Conservation (phyloP, 2,888 invertebrate genomes). For the Aethes cnicana region DNA sequence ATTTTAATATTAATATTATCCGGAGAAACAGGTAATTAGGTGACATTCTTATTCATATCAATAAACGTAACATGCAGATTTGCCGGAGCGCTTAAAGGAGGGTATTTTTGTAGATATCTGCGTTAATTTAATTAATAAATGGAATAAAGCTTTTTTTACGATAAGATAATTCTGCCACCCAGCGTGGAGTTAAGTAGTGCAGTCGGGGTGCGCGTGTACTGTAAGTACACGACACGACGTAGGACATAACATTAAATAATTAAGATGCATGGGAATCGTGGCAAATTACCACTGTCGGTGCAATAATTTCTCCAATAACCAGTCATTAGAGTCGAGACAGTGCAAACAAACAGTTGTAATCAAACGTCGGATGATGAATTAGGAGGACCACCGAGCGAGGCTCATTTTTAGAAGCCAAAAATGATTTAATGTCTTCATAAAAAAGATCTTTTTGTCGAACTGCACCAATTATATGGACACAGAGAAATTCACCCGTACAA, state of each 20-base stretch:
- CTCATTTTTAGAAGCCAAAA: slow-evolving; percentile 31
- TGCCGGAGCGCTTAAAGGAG: not conserved
- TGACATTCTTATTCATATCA: slow-evolving; percentile 25
- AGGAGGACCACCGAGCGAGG: slow-evolving; percentile 55
- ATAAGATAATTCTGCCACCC: slow-evolving; percentile 27
- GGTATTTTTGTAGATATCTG: not conserved
- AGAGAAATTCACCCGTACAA: not conserved
- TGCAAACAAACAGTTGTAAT: slow-evolving; percentile 67
- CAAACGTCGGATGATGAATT: slow-evolving; percentile 60
- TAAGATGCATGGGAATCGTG: slow-evolving; percentile 47
- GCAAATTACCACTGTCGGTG: slow-evolving; percentile 62
- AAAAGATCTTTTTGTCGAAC: slow-evolving; percentile 27
- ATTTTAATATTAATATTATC: slow-evolving; percentile 58
- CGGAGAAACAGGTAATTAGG: slow-evolving; percentile 36
- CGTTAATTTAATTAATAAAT: slow-evolving; percentile 20
- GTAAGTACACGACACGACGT: no score
- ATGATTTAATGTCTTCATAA: slow-evolving; percentile 36
- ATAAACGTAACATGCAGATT: slow-evolving; percentile 14
- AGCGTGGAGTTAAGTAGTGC: slow-evolving; percentile 37
- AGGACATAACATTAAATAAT: slow-evolving; percentile 34
- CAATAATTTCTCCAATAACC: slow-evolving; percentile 66
- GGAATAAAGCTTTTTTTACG: slow-evolving; percentile 1
- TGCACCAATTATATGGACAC: slow-evolving; percentile 8
- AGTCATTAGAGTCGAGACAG: slow-evolving; percentile 63
- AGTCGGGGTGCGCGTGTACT: slow-evolving; percentile 32